These are phyloP conservation scores for Chloropsis hardwickii DNA, from an alignment of 2,113 vertebrate species.

Conservation along the genomic window DNA sequence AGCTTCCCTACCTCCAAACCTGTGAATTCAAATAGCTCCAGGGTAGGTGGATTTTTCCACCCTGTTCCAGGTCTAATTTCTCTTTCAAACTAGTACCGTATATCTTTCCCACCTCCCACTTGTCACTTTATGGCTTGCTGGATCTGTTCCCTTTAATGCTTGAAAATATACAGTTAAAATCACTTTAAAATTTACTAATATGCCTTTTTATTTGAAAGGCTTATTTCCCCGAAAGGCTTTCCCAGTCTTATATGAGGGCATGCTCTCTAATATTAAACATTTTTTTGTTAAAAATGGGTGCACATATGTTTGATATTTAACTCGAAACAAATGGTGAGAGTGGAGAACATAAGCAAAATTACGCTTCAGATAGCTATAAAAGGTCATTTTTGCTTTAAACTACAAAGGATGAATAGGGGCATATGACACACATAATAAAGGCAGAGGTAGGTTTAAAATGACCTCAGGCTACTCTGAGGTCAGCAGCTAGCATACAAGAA, in stretches of 20 bases:
- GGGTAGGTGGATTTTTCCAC: conserved; percentile 53
- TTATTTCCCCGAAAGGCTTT: conserved; percentile 73
- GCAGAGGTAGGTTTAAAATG: neutral
- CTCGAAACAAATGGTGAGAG: conserved; percentile 71
- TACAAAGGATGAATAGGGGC: conserved; percentile 58
- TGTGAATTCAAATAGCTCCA: conserved; percentile 55
- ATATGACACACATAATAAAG: conserved; percentile 38
- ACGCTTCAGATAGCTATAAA: conserved; percentile 66
- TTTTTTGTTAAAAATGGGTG: conserved; percentile 59
- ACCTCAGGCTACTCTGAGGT: neutral
- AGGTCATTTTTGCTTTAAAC: conserved; percentile 62
- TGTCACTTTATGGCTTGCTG: conserved; percentile 75
- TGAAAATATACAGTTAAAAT: conserved; percentile 74
- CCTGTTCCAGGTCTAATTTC: conserved; percentile 67
- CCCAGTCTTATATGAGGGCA: conserved; percentile 71
- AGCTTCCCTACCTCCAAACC: neutral
- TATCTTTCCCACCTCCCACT: conserved; percentile 65
- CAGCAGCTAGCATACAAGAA: conserved; percentile 32
- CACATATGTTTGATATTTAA: conserved; percentile 81
- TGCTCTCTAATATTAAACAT: conserved; percentile 74
- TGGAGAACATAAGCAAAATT: conserved; percentile 66
- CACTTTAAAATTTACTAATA: conserved; percentile 68
- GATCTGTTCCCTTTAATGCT: conserved; percentile 70
- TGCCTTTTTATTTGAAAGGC: conserved; percentile 74
- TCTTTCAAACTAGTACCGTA: conserved; percentile 55